Evolutionary conservation across 1,140 invertebrate species (phyloP).

Genomic region (Scaptodrosophila lebanonensis): DNA sequence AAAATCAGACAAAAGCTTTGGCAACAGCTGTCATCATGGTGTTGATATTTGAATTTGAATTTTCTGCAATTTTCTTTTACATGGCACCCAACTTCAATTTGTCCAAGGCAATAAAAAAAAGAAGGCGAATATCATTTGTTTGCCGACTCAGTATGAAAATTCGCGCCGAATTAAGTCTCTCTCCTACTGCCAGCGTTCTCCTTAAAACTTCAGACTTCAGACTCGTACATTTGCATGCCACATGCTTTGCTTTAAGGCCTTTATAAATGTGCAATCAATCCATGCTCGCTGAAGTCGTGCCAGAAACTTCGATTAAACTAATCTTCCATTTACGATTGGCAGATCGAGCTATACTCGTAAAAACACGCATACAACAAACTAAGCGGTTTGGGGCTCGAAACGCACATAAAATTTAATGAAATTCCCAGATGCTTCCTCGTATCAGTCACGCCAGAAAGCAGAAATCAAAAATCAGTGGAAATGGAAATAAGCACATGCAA

Average conservation of each 20-base stretch:
- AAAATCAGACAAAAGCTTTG: conserved; percentile 7
- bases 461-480: conserved; percentile 42
- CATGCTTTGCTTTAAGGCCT: conserved; percentile 16
- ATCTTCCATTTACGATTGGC: conserved; percentile 64
- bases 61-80: conserved; percentile 32
- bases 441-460: conserved; percentile 61
- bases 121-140: conserved; percentile 52
- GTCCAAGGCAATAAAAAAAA: conserved; percentile 28
- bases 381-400: too few relatives aligned
- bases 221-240: conserved; percentile 43
- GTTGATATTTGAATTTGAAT: conserved; percentile 52
- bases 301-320: conserved; percentile 70
- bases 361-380: conserved; percentile 34
- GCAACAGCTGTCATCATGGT: conserved; percentile 45
- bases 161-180: conserved; percentile 2
- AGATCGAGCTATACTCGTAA: too few relatives aligned
- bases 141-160: conserved; percentile 54
- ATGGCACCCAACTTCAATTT: conserved; percentile 16
- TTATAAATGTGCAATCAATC: conserved; percentile 67
- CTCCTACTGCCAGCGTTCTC: conserved; percentile 11
- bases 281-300: conserved; percentile 49
- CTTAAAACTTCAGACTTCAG: not conserved
- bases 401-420: conserved; percentile 39
- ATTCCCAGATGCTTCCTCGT: conserved; percentile 47
- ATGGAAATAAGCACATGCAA: conserved; percentile 43